Evolutionary conservation across 2,113 vertebrate genomes (phyloP).

Genomic region (Spea bombifrons): DNA sequence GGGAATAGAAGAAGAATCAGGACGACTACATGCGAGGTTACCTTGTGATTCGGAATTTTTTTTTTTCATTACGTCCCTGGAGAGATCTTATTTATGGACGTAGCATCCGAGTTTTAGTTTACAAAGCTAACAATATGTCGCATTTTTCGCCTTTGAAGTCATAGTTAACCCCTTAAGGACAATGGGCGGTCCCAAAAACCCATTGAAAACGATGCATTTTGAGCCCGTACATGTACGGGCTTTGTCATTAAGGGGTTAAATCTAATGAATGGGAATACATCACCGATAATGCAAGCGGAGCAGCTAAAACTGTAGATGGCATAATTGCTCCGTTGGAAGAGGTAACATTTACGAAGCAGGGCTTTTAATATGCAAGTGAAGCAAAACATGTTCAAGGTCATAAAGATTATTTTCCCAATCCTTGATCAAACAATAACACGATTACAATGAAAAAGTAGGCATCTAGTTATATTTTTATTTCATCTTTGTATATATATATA

Average conservation of each 20-base stretch:
- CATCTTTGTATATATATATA: no score
- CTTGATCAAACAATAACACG: no score
- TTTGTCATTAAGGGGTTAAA: no score
- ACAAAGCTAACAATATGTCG: not conserved
- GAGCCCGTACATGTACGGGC: no score
- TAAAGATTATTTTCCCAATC: not conserved
- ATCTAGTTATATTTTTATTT: no score
- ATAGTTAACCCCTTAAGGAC: no score
- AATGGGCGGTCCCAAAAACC: no score
- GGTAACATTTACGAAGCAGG: not conserved
- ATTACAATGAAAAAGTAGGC: no score
- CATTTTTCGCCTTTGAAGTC: not conserved
- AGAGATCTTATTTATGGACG: not conserved
- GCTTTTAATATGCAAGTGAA: not conserved
- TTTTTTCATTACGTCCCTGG: not conserved
- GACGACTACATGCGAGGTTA: not conserved
- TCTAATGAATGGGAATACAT: not conserved
- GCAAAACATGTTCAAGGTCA: not conserved
- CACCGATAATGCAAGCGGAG: not conserved
- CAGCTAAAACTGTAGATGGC: conserved; percentile 36
- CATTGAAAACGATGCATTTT: no score
- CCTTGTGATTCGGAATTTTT: not conserved
- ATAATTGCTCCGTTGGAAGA: conserved; percentile 25
- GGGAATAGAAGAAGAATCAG: not conserved
- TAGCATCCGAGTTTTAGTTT: not conserved